Conservation (phyloP, 2,113 vertebrate species). For the Butorides virescens region DNA sequence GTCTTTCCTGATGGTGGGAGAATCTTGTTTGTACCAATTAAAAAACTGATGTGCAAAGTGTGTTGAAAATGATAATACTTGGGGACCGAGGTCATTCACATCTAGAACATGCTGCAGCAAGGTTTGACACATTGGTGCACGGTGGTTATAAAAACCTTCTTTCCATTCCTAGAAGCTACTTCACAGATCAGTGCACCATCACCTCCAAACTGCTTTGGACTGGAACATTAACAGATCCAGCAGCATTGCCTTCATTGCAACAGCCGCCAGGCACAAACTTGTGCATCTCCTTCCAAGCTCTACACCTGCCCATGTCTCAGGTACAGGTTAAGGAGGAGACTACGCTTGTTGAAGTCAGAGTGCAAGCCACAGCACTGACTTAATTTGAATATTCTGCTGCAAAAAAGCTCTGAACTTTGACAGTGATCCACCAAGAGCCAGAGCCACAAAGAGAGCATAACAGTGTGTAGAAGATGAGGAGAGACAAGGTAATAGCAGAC, state of each 20-base stretch:
- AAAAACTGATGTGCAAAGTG: not conserved
- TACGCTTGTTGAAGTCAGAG: not conserved
- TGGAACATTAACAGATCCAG: not conserved
- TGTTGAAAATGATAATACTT: not conserved
- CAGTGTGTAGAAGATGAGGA: not conserved
- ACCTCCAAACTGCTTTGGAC: not conserved
- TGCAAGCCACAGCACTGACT: not conserved
- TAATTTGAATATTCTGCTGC: not conserved
- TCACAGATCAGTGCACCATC: not conserved
- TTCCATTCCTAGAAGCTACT: not conserved
- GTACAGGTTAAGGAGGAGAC: not conserved
- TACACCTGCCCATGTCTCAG: not conserved
- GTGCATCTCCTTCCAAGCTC: not conserved
- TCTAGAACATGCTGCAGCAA: not conserved
- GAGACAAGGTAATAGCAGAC: not conserved
- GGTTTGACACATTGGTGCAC: not conserved
- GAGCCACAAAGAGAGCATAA: not conserved
- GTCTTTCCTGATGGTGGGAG: not conserved
- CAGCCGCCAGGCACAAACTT: not conserved
- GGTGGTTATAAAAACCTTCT: not conserved
- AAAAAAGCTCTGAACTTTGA: not conserved
- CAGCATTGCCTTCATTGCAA: not conserved
- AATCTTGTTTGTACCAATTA: not conserved
- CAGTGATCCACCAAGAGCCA: not conserved
- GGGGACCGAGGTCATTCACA: not conserved